These are phyloP conservation scores for Nematolebias whitei DNA, from an alignment of 2,113 vertebrate genomes.

Conservation along the genomic window DNA sequence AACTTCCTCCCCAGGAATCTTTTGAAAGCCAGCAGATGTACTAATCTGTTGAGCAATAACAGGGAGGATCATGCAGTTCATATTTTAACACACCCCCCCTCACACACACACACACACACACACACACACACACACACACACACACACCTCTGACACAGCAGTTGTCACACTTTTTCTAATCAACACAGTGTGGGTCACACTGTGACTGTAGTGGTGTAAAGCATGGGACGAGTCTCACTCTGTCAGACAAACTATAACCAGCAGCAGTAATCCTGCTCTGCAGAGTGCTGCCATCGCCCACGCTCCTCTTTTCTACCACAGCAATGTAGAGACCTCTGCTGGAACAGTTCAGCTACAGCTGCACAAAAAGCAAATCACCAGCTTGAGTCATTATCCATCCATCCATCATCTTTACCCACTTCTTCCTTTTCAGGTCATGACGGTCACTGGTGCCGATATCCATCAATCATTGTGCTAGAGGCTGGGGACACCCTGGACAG, in stretches of 20 bases:
- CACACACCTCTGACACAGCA: background rate
- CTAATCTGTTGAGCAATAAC: conserved; percentile 54
- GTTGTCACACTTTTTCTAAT: background rate
- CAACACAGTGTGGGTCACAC: background rate
- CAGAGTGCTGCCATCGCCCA: background rate
- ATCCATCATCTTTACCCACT: too few relatives aligned
- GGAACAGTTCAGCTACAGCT: background rate
- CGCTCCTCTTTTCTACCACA: background rate
- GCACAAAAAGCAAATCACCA: background rate
- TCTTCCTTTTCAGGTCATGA: too few relatives aligned
- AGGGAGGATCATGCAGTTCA: conserved; percentile 38
- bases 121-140: too few relatives aligned
- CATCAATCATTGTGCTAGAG: too few relatives aligned
- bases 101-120: too few relatives aligned
- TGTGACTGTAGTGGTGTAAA: too few relatives aligned
- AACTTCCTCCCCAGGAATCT: conserved; percentile 57
- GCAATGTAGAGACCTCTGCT: conserved; percentile 40
- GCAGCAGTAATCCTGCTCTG: background rate
- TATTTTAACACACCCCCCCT: background rate
- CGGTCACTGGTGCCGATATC: too few relatives aligned
- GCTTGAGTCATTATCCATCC: too few relatives aligned
- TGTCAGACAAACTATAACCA: background rate
- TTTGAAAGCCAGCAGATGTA: conserved; percentile 50
- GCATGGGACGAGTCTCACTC: too few relatives aligned
- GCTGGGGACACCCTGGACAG: too few relatives aligned